Conservation (phyloP, 2,113 vertebrate genomes). For the Onychorhynchus coronatus region DNA sequence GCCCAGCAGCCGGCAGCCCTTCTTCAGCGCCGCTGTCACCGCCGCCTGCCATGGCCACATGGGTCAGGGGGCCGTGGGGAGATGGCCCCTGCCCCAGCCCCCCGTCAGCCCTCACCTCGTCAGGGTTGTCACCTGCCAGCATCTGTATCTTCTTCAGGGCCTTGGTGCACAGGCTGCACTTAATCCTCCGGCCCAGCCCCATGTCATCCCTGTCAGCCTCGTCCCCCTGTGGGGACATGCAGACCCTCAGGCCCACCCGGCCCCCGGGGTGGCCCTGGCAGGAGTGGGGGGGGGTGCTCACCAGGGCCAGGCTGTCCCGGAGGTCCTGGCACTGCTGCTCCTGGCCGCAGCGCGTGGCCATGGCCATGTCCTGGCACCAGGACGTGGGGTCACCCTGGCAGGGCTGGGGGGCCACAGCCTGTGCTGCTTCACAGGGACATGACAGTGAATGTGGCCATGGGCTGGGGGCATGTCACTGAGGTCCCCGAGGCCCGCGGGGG, state of each 20-base stretch:
- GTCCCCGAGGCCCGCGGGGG: not conserved
- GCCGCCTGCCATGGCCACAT: not conserved
- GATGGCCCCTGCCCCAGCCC: fast-evolving
- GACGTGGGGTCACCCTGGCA: not conserved
- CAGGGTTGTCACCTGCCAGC: not conserved
- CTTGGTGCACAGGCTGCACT: not conserved
- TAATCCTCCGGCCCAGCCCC: fast-evolving
- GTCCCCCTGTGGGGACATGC: not conserved
- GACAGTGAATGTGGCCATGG: fast-evolving
- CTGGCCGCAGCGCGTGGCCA: fast-evolving
- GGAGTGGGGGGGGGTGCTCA: not conserved
- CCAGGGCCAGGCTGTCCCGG: not conserved
- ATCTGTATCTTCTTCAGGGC: not conserved
- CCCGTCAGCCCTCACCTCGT: not conserved
- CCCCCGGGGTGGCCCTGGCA: not conserved
- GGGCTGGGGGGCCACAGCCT: fast-evolving
- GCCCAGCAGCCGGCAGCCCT: fast-evolving
- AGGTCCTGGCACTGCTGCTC: not conserved
- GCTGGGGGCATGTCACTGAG: not conserved
- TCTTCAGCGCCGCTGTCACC: not conserved
- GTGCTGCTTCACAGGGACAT: fast-evolving
- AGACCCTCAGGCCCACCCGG: not conserved
- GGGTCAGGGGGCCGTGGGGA: not conserved
- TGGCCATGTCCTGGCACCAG: not conserved
- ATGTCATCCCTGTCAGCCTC: fast-evolving